Conservation (phyloP, 2,113 vertebrate genomes). For the Taxidea taxus region DNA sequence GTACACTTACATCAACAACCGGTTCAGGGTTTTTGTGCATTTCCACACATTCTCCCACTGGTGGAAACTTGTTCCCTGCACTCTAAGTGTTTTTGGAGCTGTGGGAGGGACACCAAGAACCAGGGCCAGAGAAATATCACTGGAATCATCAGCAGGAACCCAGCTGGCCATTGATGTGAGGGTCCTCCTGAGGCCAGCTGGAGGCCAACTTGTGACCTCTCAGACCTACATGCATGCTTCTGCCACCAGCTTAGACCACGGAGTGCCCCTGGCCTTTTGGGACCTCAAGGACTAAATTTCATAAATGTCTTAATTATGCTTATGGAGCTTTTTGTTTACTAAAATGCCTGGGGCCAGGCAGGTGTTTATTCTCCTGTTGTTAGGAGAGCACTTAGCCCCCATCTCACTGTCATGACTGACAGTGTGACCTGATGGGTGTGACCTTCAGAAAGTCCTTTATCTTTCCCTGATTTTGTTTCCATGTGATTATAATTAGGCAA, state of each 20-base stretch:
- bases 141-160: not conserved
- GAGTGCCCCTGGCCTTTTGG: not conserved
- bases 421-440: not conserved
- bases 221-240: not conserved
- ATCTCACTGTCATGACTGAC: not conserved
- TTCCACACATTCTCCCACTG: not conserved
- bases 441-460: not conserved
- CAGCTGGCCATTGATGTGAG: accelerated
- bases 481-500: not conserved
- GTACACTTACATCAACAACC: not conserved
- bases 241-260: not conserved
- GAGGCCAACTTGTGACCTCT: not conserved
- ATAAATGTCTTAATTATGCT: not conserved
- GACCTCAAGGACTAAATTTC: not conserved
- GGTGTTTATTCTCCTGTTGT: not conserved
- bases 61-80: not conserved
- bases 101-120: not conserved
- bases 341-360: not conserved
- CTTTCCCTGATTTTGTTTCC: not conserved
- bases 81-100: not conserved
- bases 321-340: not conserved
- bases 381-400: not conserved
- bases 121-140: not conserved
- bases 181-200: not conserved
- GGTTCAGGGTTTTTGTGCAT: not conserved